Percentiles rank a stretch among this genome's conserved stretches.
These are phyloP conservation scores for Rhorus exstirpatorius DNA, from an alignment of 2,888 invertebrate genomes.

Conservation along the genomic window DNA sequence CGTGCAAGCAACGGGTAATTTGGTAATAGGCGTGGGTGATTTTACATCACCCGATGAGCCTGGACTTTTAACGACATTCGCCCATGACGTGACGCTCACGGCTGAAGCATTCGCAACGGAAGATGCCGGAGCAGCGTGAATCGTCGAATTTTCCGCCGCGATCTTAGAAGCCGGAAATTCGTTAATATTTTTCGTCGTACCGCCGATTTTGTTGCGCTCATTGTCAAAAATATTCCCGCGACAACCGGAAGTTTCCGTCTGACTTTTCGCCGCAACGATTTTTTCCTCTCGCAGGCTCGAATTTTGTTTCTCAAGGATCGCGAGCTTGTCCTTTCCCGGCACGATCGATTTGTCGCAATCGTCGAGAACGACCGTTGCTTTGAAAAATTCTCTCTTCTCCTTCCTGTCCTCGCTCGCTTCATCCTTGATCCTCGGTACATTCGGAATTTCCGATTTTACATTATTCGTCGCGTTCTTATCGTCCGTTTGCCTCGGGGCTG, in stretches of 20 bases:
- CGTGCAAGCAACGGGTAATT: constrained; percentile 78
- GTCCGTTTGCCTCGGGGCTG: constrained; percentile 27
- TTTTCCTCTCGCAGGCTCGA: constrained; percentile 29
- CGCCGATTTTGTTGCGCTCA: constrained; percentile 58
- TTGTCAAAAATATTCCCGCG: constrained; percentile 27
- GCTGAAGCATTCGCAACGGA: constrained; percentile 28
- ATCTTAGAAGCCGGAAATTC: constrained; percentile 70
- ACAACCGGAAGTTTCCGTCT: constrained; percentile 24
- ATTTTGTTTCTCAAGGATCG: constrained; percentile 33
- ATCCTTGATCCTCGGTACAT: constrained; percentile 16
- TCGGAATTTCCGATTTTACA: constrained; percentile 20
- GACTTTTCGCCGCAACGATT: not conserved
- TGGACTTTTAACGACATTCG: constrained; percentile 82
- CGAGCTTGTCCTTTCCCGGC: constrained; percentile 48
- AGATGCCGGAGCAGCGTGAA: constrained; percentile 18
- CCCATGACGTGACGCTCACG: constrained; percentile 80
- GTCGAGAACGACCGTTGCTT: not conserved
- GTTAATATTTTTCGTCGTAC: constrained; percentile 60
- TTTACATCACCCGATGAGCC: constrained; percentile 62
- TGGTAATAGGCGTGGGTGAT: constrained; percentile 70
- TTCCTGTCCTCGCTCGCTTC: constrained; percentile 45
- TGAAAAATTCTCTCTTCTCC: constrained; percentile 25
- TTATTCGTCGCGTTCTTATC: constrained; percentile 47
- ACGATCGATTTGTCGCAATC: not conserved
- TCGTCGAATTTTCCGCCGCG: constrained; percentile 50